Conservation (phyloP, 1,140 invertebrate genomes). For the Dryas iulia region DNA sequence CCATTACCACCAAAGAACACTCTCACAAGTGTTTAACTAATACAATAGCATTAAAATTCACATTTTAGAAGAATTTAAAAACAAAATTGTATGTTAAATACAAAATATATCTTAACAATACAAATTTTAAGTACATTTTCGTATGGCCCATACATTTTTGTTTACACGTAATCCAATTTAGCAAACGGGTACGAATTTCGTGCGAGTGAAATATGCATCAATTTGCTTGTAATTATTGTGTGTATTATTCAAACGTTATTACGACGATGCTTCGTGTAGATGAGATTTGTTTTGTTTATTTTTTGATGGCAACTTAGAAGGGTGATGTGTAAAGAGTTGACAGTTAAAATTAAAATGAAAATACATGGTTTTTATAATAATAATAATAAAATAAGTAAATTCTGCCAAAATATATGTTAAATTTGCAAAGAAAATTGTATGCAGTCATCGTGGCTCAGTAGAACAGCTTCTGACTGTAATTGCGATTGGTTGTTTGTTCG, state of each 20-base stretch:
- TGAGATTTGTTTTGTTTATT: not conserved
- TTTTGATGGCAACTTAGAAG: too few relatives aligned
- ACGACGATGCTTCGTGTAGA: not conserved
- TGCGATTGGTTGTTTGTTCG: too few relatives aligned
- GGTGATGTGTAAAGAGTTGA: too few relatives aligned
- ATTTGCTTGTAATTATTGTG: constrained; percentile 8
- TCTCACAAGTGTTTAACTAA: not conserved
- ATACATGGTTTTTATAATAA: too few relatives aligned
- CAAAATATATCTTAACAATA: not conserved
- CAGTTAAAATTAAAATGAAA: too few relatives aligned
- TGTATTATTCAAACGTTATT: constrained; percentile 8
- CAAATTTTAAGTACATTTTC: not conserved
- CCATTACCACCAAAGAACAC: not conserved
- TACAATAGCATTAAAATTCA: not conserved
- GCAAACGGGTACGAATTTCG: constrained; percentile 8
- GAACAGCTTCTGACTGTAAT: too few relatives aligned
- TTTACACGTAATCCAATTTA: constrained; percentile 19
- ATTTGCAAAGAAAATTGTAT: too few relatives aligned
- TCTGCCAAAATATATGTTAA: too few relatives aligned
- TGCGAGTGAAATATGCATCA: constrained; percentile 5
- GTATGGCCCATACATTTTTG: constrained; percentile 4
- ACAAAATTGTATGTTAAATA: not conserved
- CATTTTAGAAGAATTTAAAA: constrained; percentile 1
- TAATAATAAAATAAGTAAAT: too few relatives aligned
- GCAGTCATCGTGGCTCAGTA: too few relatives aligned